These are phyloP conservation scores for Pithys albifrons DNA, from an alignment of 2,113 vertebrate genomes.

Conservation along the genomic window DNA sequence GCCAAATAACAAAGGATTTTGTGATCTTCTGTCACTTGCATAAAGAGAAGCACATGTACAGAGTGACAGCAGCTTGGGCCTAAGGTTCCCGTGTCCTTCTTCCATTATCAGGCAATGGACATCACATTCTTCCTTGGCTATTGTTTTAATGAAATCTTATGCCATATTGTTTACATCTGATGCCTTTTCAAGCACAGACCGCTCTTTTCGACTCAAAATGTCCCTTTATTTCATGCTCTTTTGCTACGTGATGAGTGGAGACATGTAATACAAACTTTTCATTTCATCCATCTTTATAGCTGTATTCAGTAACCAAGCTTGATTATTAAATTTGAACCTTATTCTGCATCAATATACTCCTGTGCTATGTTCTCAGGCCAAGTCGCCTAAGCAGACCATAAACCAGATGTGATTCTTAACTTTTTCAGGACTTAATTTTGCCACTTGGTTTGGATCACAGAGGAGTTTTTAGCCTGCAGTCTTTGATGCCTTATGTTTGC, in stretches of 20 bases:
- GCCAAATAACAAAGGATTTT: neutral
- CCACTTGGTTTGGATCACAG: slow-evolving; percentile 70
- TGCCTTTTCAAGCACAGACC: neutral
- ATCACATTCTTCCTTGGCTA: neutral
- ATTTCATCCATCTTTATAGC: slow-evolving; percentile 57
- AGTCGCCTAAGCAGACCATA: slow-evolving; percentile 55
- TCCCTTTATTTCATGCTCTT: slow-evolving; percentile 45
- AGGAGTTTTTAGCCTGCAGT: slow-evolving; percentile 46
- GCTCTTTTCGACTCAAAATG: neutral
- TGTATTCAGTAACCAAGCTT: slow-evolving; percentile 56
- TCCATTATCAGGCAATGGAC: neutral
- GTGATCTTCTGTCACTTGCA: neutral
- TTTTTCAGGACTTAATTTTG: slow-evolving; percentile 65
- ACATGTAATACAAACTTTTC: slow-evolving; percentile 52
- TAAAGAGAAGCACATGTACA: slow-evolving; percentile 1
- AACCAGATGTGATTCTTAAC: slow-evolving; percentile 70
- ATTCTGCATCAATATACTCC: slow-evolving; percentile 50
- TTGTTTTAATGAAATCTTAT: neutral
- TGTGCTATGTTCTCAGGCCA: slow-evolving; percentile 69
- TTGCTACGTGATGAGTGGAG: slow-evolving; percentile 40
- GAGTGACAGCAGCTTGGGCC: neutral
- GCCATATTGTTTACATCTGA: slow-evolving; percentile 38
- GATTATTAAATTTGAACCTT: slow-evolving; percentile 70
- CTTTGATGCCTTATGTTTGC: slow-evolving; percentile 76
- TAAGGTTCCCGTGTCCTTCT: neutral